These are phyloP conservation scores for Hesperophylax magnus DNA, from an alignment of 1,140 invertebrate species.

Conservation along the genomic window DNA sequence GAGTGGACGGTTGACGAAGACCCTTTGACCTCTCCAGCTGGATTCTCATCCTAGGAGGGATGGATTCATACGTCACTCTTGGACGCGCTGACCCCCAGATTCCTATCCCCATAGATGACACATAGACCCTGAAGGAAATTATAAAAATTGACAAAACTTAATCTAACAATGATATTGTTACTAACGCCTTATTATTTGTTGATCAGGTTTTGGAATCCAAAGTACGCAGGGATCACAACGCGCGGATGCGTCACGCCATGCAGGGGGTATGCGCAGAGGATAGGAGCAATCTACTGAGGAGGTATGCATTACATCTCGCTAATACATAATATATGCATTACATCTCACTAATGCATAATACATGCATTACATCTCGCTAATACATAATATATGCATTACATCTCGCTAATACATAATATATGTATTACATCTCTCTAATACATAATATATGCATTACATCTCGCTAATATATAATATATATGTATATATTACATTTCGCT, in stretches of 20 bases:
- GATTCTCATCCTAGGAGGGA: no score
- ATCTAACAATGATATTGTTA: no score
- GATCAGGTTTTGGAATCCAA: conserved; percentile 64
- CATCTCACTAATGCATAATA: not conserved
- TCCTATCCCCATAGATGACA: no score
- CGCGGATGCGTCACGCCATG: conserved; percentile 61
- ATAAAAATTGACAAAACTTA: no score
- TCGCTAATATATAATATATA: not conserved
- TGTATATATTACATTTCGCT: conserved; percentile 47
- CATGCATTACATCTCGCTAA: conserved; percentile 31
- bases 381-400: conserved; percentile 41
- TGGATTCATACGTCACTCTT: no score
- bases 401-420: not conserved
- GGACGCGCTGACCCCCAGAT: no score
- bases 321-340: not conserved
- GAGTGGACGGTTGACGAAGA: no score
- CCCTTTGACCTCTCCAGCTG: no score
- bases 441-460: conserved; percentile 51
- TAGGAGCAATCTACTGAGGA: conserved; percentile 62
- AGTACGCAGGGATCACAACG: conserved; percentile 63
- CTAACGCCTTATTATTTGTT: no score
- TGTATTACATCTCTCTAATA: no score
- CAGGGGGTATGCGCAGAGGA: conserved; percentile 60
- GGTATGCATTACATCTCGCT: conserved; percentile 51
- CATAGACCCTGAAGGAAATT: no score